Base-by-base conservation (phyloP, 2,888 invertebrate species). In the Tenthredo livida region DNA sequence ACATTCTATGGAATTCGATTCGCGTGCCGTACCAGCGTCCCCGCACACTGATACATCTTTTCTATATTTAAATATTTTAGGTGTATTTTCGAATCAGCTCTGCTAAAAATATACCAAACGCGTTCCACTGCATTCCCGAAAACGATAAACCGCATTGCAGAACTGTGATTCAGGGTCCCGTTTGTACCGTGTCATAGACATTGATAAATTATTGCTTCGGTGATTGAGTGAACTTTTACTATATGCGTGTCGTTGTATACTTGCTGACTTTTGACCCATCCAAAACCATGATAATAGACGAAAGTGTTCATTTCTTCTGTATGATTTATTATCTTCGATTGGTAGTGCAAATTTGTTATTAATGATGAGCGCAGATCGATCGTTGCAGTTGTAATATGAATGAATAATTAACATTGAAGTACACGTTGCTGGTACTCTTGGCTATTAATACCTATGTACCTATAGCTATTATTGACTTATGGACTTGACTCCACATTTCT, bases 61-160 rank as follows among this genome's bases (percentile, higher is more conserved):
- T 85, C 86, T 90, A 90, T 89, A 90, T 90, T 89, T 90, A 90
- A 89, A 88, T 87, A 88, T 84, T 85, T 78, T 84, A 86, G 87
- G 89, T 90, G 88, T 90, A 90, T 91, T 89, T 89, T 88, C 88
- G 88, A 89, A 88, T 88, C 86, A 50, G 86, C 86, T 83, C 84
- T 78, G 80, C 88, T 90, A 90, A 90, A 90, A 90, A 90, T 90
- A 90, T 43, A 85, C 73, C 75, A 78, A 86, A 88, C 88, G 87
- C 88, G 90, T 90, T 88, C 84, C 86, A 83, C 89, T 87, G 89
- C 89, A 91, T 91, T 91, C 90, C 72, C 87, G 84, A 77, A 61
- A 85, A 77, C 78, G 84, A 29, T 73, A 73, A 72, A 43, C 40
- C 77, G 50, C 77, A 17, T 47, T 29, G 47, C 40, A 29, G 77